Base-by-base conservation (phyloP, 1,140 invertebrate species). In the Oryzaephilus surinamensis region DNA sequence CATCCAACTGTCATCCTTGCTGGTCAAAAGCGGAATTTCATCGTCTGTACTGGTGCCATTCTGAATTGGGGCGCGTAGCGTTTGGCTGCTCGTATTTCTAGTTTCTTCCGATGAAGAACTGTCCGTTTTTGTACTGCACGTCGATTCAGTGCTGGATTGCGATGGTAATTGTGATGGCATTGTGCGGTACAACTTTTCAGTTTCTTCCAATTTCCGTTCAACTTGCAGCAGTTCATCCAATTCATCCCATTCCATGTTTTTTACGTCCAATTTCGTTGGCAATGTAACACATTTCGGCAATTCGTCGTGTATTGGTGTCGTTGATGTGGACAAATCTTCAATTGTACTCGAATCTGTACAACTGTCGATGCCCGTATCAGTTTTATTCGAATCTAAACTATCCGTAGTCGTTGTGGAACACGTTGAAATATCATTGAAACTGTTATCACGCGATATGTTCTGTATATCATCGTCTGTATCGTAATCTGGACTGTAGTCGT, bases 161-260 rank as follows among this genome's bases (percentile, higher is more conserved):
- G 74, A 77, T 2, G 72, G 70, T 27, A 80, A 53, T 54, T 66
- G 70, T n/a, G 10, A 71, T 66, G 79, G 79, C 74, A 82, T 77
- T 2, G 79, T 83, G 63, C 77, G 76, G 58, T 80, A 82, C 8
- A 76, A 53, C 58, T 81, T 81, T 28, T 76, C 71, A 33, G 67
- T 66, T 24, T 78, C 71, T 38, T 76, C 73, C 15, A 76, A 58
- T 47, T 74, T 72, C n/a, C 76, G 64, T 53, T 81, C 78, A 1
- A 79, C 77, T 61, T 79, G 76, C 32, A 81, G 57, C 5, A 81
- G 51, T 43, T 81, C 76, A 55, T 81, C 78, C 11, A 81, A 57
- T 49, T 81, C 79, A 55, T 82, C 78, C 76, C 77, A 79, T 50
- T 79, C 63, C 48, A 73, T 62, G 31, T 70, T 70, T 43, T 79